These are phyloP conservation scores for Peromyscus californicus DNA, from an alignment of 2,113 vertebrate species.

Conservation along the genomic window DNA sequence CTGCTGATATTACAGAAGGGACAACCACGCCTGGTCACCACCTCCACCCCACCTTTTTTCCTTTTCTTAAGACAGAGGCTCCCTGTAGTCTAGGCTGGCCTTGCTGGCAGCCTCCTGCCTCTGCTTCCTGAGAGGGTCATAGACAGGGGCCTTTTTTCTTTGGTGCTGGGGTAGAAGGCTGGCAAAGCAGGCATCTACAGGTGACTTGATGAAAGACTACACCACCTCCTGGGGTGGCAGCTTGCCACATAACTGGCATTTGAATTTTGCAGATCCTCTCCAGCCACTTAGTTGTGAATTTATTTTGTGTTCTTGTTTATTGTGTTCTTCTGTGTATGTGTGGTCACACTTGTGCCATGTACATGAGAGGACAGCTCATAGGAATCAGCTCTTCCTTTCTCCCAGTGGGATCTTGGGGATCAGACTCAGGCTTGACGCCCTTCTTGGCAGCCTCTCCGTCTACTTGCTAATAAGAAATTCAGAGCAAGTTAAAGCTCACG, in stretches of 20 bases:
- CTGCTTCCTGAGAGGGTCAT: background rate
- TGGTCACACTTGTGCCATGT: too few relatives aligned
- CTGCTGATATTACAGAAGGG: background rate
- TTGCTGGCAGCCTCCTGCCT: background rate
- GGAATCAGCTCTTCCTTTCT: background rate
- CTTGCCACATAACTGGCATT: background rate
- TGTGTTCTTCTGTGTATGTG: background rate
- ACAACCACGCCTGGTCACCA: background rate
- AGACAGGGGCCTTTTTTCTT: background rate
- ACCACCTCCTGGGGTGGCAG: background rate
- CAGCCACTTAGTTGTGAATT: background rate
- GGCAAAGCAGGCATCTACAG: background rate
- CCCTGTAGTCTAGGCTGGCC: background rate
- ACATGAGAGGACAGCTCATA: too few relatives aligned
- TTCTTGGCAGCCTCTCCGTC: background rate
- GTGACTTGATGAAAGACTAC: background rate
- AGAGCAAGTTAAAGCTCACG: background rate
- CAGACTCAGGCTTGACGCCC: background rate
- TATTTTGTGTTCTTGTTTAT: background rate
- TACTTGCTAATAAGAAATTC: background rate
- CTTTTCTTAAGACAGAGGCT: background rate
- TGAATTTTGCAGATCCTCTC: background rate
- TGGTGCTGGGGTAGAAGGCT: background rate
- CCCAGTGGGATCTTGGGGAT: background rate
- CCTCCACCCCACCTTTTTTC: background rate